phyloP scores from a whole-genome alignment of 2,797 vertebrate species.

The Muscicapa comitata region DNA sequence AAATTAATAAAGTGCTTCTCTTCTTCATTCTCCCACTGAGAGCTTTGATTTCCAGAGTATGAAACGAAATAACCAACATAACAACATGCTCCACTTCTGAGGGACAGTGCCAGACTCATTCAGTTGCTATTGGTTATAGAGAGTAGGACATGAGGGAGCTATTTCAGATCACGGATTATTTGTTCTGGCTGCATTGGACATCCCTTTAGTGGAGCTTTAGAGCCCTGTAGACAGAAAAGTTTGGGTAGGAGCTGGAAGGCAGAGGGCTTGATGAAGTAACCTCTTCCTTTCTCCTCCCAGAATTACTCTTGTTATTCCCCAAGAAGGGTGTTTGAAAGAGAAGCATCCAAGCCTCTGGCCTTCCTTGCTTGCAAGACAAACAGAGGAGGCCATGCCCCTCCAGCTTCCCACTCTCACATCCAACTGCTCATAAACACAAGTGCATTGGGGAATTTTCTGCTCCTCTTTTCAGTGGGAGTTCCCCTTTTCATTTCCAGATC shows the following conservation, averaged over 20 bases:
- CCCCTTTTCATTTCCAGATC: background rate
- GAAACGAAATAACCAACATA: slow-evolving; percentile 70
- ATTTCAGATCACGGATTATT: slow-evolving; percentile 44
- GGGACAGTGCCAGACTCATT: slow-evolving; percentile 57
- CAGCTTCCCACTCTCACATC: background rate
- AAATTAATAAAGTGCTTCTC: slow-evolving; percentile 76
- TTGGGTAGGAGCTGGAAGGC: slow-evolving; percentile 35
- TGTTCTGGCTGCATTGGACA: slow-evolving; percentile 45
- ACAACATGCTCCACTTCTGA: slow-evolving; percentile 67
- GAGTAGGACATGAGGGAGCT: slow-evolving; percentile 26
- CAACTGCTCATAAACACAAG: background rate
- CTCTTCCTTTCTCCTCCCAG: background rate
- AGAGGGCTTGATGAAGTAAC: slow-evolving; percentile 26
- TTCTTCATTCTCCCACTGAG: slow-evolving; percentile 73
- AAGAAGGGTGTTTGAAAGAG: background rate
- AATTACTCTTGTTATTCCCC: background rate
- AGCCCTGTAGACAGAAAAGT: slow-evolving; percentile 28
- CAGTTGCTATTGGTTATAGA: slow-evolving; percentile 51
- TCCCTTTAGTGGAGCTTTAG: slow-evolving; percentile 61
- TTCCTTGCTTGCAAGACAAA: accelerated
- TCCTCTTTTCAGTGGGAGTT: background rate
- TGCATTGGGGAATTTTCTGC: background rate
- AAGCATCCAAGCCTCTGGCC: background rate
- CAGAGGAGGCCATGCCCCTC: accelerated
- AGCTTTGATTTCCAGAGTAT: slow-evolving; percentile 68